phyloP scores from a whole-genome alignment of 2,797 vertebrate genomes.

The Basileuterus tristriatus region DNA sequence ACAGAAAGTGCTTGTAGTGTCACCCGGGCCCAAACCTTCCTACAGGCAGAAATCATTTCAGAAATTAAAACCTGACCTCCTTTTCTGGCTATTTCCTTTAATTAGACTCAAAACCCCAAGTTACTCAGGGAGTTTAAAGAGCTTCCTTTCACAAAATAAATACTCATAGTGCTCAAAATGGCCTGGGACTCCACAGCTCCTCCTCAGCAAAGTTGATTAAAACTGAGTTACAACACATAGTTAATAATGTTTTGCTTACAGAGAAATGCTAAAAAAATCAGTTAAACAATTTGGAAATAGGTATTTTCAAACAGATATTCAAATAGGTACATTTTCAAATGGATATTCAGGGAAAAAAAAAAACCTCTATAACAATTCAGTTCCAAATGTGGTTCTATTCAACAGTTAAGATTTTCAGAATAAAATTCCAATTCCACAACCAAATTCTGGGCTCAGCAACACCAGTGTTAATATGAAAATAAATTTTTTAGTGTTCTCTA shows the following conservation, averaged over 20 bases:
- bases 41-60: constrained; percentile 59
- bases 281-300: not conserved
- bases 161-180: not conserved
- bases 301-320: not conserved
- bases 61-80: not conserved
- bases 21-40: constrained; percentile 96
- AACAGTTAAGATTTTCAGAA: not conserved
- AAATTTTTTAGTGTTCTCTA: not conserved
- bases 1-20: constrained; percentile 98
- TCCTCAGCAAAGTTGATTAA: not conserved
- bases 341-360: too few relatives aligned
- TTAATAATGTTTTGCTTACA: not conserved
- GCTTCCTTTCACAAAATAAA: not conserved
- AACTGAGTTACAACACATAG: not conserved
- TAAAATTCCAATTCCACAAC: not conserved
- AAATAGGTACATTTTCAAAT: too few relatives aligned
- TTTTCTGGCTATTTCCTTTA: not conserved
- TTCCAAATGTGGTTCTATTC: not conserved
- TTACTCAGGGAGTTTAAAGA: not conserved
- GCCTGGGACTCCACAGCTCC: not conserved
- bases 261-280: not conserved
- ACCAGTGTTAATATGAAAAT: rapidly evolving
- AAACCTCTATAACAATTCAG: not conserved
- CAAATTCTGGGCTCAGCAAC: not conserved
- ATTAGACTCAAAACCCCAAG: not conserved